Base-by-base conservation (phyloP, 2,113 vertebrate species). In the Ceyx margarethae region DNA sequence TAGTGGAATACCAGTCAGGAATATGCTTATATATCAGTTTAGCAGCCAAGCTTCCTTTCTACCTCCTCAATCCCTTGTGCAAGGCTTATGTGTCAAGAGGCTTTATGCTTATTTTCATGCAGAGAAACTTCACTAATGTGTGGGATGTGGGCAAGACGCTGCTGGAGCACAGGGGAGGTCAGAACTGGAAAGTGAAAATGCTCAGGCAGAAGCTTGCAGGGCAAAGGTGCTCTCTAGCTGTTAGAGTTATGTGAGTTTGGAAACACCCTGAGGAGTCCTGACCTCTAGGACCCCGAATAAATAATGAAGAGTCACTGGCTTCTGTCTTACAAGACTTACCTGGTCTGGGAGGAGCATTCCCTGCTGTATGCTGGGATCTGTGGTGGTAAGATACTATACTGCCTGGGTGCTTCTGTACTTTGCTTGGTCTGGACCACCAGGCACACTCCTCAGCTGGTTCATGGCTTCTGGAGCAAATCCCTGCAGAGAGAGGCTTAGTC, bases 361-460 rank as follows among this genome's bases (percentile, higher is more conserved):
- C 45, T 20, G 60, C 33, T 7, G 1, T 0, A 11, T 45, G 6
- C 26, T 56, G 50, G 14, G 26, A 4, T n/a, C n/a, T 62, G 31
- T 21, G 43, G 29, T 37, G 25, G 37, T 45, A 25, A 37, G 62
- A 8, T 25, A 3, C 1, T 13, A 8, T 25, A 3, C 1, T 13
- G 13, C 42, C 46, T 33, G 62, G n/a, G 1, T 75, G 43, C 11
- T 26, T 62, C 22, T 26, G 2, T 7, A 0, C 15, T 17, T 29
- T 14, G 6, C 16, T 48, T n/a, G 26, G 40, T 26, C 12, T 17
- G 62, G 75, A 11, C 62, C 79, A 46, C 0, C 12, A 3, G 0
- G 0, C 9, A 5, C 14, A 4, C 3, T 69, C 28, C n/a, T n/a
- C 25, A 42, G 40, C 46, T 74, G 73, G 6, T 29, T 31, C 9